These are phyloP conservation scores for Neofelis nebulosa DNA, from an alignment of 2,113 vertebrate species.

Conservation along the genomic window DNA sequence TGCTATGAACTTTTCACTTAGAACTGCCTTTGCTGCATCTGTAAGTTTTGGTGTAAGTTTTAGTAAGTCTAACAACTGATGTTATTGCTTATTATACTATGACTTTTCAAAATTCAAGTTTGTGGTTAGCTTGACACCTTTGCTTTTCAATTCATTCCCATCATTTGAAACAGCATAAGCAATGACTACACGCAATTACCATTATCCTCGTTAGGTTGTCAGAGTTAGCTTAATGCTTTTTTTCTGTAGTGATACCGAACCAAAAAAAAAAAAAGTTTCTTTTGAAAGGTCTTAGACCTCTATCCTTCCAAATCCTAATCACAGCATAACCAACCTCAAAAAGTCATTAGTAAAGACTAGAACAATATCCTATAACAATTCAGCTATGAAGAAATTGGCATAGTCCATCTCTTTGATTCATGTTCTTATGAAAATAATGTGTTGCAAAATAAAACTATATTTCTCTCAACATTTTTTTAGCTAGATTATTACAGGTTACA, in stretches of 20 bases:
- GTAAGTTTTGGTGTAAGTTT: neutral
- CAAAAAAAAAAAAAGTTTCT: constrained; percentile 75
- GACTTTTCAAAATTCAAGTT: constrained; percentile 71
- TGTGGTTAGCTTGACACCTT: constrained; percentile 66
- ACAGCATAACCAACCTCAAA: constrained; percentile 82
- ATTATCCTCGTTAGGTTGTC: constrained; percentile 79
- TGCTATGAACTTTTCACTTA: neutral
- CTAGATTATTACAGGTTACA: constrained; percentile 63
- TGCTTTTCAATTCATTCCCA: constrained; percentile 66
- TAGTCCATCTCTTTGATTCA: constrained; percentile 82
- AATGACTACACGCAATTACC: constrained; percentile 49
- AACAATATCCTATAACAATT: constrained; percentile 81
- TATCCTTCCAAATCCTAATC: constrained; percentile 83
- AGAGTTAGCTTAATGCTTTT: constrained; percentile 80
- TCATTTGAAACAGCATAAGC: constrained; percentile 77
- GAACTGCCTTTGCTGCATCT: neutral
- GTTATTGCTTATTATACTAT: constrained; percentile 65
- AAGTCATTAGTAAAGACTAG: constrained; percentile 83
- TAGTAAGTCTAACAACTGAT: constrained; percentile 50
- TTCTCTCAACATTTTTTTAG: constrained; percentile 38
- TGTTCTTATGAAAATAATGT: constrained; percentile 80
- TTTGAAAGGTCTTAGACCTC: constrained; percentile 83
- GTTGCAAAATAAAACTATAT: constrained; percentile 77
- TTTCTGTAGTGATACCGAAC: constrained; percentile 79
- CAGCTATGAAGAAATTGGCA: constrained; percentile 80